A percentile compares a stretch with the other conserved stretches of the same genome.
phyloP scores from a whole-genome alignment of 92 coral and sea anemone genomes.

The Heliopora coerulea region DNA sequence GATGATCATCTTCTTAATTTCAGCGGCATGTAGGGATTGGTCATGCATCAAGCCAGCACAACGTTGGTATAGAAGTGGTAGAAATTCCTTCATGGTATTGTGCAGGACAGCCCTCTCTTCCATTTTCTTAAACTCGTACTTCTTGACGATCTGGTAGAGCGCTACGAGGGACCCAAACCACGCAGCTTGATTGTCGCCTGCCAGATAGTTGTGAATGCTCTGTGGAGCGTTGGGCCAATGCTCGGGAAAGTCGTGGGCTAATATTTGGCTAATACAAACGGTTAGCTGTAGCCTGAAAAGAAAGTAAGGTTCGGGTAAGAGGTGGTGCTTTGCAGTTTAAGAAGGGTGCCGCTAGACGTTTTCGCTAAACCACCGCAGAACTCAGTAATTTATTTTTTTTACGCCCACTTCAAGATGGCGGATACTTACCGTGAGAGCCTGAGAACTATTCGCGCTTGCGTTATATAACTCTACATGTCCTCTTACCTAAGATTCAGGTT shows the following conservation, averaged over 20 bases:
- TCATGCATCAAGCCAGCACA: constrained; percentile 66
- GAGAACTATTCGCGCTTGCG: too few species aligned
- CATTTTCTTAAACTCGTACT: constrained; percentile 94
- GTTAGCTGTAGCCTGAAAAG: constrained; percentile 82
- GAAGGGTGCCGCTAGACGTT: too few species aligned
- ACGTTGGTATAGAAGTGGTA: constrained; percentile 74
- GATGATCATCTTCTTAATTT: constrained; percentile 81
- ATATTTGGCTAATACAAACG: constrained; percentile 85
- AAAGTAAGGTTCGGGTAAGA: neutral
- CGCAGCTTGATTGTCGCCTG: constrained; percentile 65
- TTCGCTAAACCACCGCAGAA: too few species aligned
- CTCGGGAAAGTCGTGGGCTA: constrained; percentile 89
- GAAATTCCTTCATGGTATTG: constrained; percentile 72
- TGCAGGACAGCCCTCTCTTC: constrained; percentile 82
- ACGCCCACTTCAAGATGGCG: too few species aligned
- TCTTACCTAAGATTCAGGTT: too few species aligned
- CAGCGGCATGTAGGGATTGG: constrained; percentile 66
- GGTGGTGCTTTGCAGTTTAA: too few species aligned
- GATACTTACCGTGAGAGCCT: too few species aligned
- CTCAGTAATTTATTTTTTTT: too few species aligned
- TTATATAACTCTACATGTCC: too few species aligned
- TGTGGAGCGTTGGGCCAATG: constrained; percentile 91
- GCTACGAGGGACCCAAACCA: constrained; percentile 94
- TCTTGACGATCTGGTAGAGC: constrained; percentile 91
- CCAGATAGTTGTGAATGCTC: constrained; percentile 70